A percentile compares a stretch with the other conserved stretches of the same genome.
Conservation (phyloP, 1,140 invertebrate species). For the Lucilia sericata region DNA sequence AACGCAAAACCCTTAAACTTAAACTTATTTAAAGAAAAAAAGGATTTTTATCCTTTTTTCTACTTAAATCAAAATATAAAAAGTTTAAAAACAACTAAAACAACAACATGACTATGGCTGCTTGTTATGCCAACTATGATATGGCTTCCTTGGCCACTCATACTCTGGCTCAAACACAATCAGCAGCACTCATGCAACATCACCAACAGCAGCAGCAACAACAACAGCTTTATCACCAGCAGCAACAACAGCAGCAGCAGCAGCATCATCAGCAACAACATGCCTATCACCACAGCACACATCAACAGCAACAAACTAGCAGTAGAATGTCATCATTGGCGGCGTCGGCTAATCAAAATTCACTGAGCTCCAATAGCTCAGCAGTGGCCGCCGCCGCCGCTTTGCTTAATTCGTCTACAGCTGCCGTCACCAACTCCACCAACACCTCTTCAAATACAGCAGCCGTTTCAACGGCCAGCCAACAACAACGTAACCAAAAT, state of each 20-base stretch:
- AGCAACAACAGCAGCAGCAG: constrained; percentile 58
- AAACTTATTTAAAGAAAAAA: not conserved
- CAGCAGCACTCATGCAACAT: constrained; percentile 55
- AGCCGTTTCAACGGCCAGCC: constrained; percentile 16
- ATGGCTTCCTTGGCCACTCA: constrained; percentile 56
- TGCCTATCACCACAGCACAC: constrained; percentile 50
- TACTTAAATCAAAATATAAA: not conserved
- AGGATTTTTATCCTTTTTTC: constrained; percentile 3
- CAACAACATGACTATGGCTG: constrained; percentile 66
- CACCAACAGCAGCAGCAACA: constrained; percentile 58
- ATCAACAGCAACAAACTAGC: constrained; percentile 45
- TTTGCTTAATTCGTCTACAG: constrained; percentile 23
- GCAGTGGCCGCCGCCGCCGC: constrained; percentile 33
- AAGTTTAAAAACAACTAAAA: constrained; percentile 1
- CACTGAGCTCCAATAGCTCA: constrained; percentile 30
- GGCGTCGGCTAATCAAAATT: constrained; percentile 43
- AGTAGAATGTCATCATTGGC: constrained; percentile 44
- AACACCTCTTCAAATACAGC: constrained; percentile 35
- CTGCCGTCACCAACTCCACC: constrained; percentile 37
- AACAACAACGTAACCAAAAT: constrained; percentile 37
- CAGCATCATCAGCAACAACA: constrained; percentile 54
- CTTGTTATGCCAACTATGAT: constrained; percentile 67
- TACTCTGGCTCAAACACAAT: constrained; percentile 50
- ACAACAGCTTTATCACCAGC: constrained; percentile 53
- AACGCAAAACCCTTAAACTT: not conserved